Evolutionary conservation across 2,113 vertebrate genomes (phyloP).

Genomic region (Ctenomys sociabilis): DNA sequence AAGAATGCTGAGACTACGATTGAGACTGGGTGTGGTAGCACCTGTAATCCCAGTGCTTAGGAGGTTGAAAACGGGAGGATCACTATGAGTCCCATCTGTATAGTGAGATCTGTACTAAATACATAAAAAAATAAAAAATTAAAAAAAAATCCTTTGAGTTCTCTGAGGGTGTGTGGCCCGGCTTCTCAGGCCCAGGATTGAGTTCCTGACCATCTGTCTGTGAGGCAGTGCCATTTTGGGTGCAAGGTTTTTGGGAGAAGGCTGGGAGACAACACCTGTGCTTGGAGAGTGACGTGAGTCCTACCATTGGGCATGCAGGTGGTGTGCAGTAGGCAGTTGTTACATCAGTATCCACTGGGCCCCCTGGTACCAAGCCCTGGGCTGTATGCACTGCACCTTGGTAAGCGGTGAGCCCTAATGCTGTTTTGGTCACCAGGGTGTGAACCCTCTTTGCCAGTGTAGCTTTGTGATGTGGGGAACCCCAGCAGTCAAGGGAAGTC

Average conservation of each 20-base stretch:
- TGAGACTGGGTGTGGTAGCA: too few relatives aligned
- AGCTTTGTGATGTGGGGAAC: background rate
- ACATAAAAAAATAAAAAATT: too few relatives aligned
- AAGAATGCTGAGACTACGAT: too few relatives aligned
- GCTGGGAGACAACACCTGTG: background rate
- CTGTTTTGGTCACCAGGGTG: background rate
- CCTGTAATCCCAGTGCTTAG: too few relatives aligned
- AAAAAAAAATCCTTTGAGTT: background rate
- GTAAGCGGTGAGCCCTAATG: background rate
- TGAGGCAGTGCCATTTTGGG: background rate
- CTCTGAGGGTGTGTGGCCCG: background rate
- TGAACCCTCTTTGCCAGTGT: background rate
- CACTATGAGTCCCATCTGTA: too few relatives aligned
- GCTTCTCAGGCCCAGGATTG: background rate
- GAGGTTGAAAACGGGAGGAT: too few relatives aligned
- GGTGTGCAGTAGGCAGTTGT: background rate
- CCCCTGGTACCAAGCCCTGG: too few relatives aligned
- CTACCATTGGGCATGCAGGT: too few relatives aligned
- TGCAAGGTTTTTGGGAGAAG: background rate
- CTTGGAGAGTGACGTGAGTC: background rate
- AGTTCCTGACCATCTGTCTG: background rate
- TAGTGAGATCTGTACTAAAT: too few relatives aligned
- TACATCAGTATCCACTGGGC: background rate
- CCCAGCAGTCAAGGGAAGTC: background rate
- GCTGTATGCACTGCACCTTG: background rate